These are phyloP conservation scores for Chroicocephalus ridibundus DNA, from an alignment of 2,113 vertebrate genomes.

Conservation along the genomic window DNA sequence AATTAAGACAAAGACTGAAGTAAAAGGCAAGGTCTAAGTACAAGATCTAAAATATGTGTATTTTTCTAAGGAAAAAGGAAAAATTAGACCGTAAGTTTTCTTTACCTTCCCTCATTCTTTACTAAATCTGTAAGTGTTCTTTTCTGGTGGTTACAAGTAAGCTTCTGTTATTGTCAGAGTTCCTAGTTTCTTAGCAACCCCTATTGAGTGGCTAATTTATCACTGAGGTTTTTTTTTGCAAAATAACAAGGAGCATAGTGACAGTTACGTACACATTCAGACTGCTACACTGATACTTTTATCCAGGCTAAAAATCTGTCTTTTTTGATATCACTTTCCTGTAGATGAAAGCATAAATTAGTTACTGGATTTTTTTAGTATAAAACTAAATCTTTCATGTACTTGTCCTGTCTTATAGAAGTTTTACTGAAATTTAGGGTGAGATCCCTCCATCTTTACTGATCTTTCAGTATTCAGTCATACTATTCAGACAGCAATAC, in stretches of 20 bases:
- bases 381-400: neutral
- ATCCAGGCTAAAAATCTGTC: neutral
- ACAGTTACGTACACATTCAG: neutral
- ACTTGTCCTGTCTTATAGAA: neutral
- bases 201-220: neutral
- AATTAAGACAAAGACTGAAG: neutral
- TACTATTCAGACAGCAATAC: neutral
- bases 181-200: conserved; percentile 11
- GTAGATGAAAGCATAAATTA: neutral
- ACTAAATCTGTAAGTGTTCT: neutral
- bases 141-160: neutral
- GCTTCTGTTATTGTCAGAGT: neutral
- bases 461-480: neutral
- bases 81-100: neutral
- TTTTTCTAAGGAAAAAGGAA: neutral
- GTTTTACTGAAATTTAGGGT: neutral
- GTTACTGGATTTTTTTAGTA: neutral
- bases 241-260: neutral
- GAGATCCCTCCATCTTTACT: neutral
- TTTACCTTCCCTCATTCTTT: neutral
- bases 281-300: neutral
- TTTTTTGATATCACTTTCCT: neutral
- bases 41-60: neutral
- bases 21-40: neutral
- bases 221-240: neutral